Conservation (phyloP, 2,888 invertebrate species). For the Epiblema foenella region DNA sequence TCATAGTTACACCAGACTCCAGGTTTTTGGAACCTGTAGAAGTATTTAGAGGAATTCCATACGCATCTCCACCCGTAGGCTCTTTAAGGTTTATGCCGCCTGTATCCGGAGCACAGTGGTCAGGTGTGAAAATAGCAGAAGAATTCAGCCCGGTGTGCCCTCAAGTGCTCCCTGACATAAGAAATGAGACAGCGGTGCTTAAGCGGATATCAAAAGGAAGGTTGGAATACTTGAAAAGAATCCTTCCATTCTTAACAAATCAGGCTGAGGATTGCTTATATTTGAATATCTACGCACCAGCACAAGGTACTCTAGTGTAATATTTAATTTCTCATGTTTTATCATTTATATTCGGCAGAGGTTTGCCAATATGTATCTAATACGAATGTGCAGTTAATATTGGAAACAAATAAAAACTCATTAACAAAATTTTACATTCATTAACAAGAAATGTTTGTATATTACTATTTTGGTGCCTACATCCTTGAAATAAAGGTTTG, state of each 20-base stretch:
- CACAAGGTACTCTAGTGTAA: conserved; percentile 90
- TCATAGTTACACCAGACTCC: conserved; percentile 92
- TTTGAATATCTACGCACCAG: conserved; percentile 98
- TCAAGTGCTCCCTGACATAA: conserved; percentile 94
- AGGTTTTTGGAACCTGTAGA: conserved; percentile 95
- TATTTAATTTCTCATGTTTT: background rate
- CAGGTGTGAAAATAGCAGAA: conserved; percentile 94
- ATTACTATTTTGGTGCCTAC: too few relatives aligned
- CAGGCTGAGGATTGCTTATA: conserved; percentile 99
- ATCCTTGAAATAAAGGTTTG: too few relatives aligned
- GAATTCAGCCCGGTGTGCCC: conserved; percentile 96
- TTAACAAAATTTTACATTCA: too few relatives aligned
- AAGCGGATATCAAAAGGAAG: conserved; percentile 95
- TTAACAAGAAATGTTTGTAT: too few relatives aligned
- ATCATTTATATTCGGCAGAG: background rate
- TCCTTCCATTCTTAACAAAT: conserved; percentile 94
- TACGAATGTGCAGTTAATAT: too few relatives aligned
- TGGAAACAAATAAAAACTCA: too few relatives aligned
- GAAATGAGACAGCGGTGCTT: conserved; percentile 92
- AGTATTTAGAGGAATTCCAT: conserved; percentile 96
- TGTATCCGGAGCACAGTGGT: conserved; percentile 96
- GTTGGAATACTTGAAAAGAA: conserved; percentile 93
- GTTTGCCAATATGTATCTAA: background rate
- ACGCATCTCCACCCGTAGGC: conserved; percentile 96
- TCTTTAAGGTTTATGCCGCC: conserved; percentile 98